Conservation (phyloP, 53 echinoderm and acorn worm genomes). For the Echinometra lucunter region DNA sequence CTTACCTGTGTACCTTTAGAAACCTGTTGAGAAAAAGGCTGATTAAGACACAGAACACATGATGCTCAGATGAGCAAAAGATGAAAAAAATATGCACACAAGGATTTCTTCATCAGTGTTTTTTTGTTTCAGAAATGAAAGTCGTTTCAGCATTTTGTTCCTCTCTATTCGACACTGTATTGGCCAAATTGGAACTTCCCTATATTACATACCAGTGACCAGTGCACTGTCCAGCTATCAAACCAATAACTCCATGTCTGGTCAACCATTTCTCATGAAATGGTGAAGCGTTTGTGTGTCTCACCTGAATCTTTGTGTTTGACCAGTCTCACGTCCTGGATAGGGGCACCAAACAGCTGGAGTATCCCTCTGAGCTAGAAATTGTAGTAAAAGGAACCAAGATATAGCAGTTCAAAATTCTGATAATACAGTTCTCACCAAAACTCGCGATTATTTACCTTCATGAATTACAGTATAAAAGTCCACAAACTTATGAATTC, state of each 20-base stretch:
- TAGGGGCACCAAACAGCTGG: slow-evolving; percentile 91
- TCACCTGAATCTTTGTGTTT: slow-evolving; percentile 97
- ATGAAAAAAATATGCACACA: slow-evolving; percentile 51
- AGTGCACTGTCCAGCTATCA: slow-evolving; percentile 49
- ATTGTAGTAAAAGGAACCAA: neutral
- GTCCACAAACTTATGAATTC: neutral
- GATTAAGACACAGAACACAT: neutral
- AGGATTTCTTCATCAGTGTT: slow-evolving; percentile 61
- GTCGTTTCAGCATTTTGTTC: neutral
- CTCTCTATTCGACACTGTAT: neutral
- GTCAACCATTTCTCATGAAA: slow-evolving; percentile 16
- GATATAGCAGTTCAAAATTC: neutral
- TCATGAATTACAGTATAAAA: neutral
- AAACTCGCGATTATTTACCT: neutral
- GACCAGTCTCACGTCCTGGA: slow-evolving; percentile 91
- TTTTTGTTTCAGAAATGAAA: slow-evolving; percentile 37
- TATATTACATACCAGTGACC: neutral
- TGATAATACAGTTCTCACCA: neutral
- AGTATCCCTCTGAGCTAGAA: slow-evolving; percentile 88
- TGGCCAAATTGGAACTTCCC: neutral
- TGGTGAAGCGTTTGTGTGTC: slow-evolving; percentile 49
- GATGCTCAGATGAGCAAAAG: slow-evolving; percentile 26
- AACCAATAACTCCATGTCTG: slow-evolving; percentile 1
- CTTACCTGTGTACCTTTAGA: neutral
- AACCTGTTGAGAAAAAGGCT: neutral